Evolutionary conservation across 2,797 vertebrate species (phyloP).

Genomic region (Ambastaia sidthimunki): DNA sequence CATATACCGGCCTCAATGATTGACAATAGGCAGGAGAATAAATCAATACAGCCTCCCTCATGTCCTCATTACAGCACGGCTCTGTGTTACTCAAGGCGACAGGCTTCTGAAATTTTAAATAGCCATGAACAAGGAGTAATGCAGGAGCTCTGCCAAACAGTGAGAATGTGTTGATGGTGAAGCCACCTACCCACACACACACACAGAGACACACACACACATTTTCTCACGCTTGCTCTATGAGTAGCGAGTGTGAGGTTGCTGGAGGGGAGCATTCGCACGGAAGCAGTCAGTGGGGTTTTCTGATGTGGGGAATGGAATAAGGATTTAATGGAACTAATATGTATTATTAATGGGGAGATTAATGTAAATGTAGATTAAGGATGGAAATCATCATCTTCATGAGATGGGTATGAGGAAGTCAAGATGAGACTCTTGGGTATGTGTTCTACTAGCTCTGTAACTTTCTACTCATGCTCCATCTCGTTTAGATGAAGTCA

Average conservation of each 20-base stretch:
- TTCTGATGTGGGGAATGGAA: constrained; percentile 23
- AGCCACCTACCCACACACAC: constrained; percentile 35
- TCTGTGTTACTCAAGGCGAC: constrained; percentile 56
- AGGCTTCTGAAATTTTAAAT: constrained; percentile 63
- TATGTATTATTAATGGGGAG: constrained; percentile 32
- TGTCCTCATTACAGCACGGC: constrained; percentile 60
- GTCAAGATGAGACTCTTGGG: not conserved
- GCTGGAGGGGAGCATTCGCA: constrained; percentile 1
- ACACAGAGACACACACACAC: constrained; percentile 12
- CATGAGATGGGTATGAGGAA: not conserved
- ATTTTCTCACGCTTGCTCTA: constrained; percentile 27
- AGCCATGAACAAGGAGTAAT: constrained; percentile 53
- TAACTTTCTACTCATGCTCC: no score
- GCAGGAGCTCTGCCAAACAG: constrained; percentile 45
- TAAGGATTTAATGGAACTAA: constrained; percentile 24
- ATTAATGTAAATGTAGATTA: constrained; percentile 23
- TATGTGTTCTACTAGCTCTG: not conserved
- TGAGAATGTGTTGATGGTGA: constrained; percentile 29
- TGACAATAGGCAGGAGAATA: constrained; percentile 56
- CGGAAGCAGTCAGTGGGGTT: constrained; percentile 7
- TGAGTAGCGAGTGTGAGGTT: constrained; percentile 3
- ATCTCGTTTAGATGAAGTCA: not conserved
- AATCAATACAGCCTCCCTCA: constrained; percentile 61
- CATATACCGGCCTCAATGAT: constrained; percentile 47
- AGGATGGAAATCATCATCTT: not conserved